phyloP scores from a whole-genome alignment of 1,140 invertebrate genomes.

The Portunus trituberculatus region DNA sequence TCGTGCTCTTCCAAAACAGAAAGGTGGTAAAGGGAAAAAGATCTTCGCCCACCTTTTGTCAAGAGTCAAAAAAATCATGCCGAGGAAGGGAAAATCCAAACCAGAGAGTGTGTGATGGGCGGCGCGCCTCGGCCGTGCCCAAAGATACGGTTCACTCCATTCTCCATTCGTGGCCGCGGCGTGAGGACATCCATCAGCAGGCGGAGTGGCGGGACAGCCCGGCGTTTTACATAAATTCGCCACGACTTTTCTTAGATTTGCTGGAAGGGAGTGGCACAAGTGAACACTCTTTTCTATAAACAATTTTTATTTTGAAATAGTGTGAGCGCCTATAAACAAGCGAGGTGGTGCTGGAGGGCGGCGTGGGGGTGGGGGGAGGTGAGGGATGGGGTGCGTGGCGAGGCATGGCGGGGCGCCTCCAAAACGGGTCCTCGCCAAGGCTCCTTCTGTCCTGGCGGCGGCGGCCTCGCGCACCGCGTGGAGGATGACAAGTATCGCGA shows the following conservation, averaged over 20 bases:
- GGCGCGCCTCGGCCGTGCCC: not conserved
- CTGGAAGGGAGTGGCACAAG: not conserved
- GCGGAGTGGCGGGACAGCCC: slow-evolving; percentile 14
- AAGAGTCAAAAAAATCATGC: not conserved
- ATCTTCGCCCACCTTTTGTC: not conserved
- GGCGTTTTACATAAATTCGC: slow-evolving; percentile 11
- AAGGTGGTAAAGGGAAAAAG: not conserved
- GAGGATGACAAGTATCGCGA: not conserved
- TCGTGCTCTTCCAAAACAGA: not conserved
- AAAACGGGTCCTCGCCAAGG: not conserved
- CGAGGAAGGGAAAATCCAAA: not conserved
- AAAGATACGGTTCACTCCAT: not conserved
- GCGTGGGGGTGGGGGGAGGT: not conserved
- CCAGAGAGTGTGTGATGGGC: not conserved
- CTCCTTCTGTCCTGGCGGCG: not conserved
- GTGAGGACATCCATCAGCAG: slow-evolving; percentile 7
- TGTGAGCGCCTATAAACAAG: not conserved
- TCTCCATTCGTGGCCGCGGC: not conserved
- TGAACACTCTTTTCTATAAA: not conserved
- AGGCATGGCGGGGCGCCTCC: not conserved
- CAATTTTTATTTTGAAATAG: not conserved
- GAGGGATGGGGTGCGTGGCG: not conserved
- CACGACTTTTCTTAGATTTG: not conserved
- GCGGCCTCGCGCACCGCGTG: not conserved
- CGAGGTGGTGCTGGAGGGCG: not conserved